Conservation (phyloP, 1,140 invertebrate genomes). For the Atta colombica region DNA sequence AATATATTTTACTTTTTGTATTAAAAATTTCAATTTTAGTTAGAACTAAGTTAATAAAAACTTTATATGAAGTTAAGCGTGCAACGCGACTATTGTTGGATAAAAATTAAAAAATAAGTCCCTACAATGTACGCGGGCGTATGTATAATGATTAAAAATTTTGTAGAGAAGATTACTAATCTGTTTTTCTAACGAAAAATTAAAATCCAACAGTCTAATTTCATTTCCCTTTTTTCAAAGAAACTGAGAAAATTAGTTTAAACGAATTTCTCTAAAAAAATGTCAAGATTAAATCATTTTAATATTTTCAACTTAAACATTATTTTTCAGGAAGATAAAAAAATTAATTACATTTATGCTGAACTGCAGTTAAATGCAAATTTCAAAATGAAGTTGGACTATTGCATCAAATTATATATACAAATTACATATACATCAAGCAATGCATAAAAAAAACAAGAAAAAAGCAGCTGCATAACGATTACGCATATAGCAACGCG, state of each 20-base stretch:
- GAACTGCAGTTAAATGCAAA: not conserved
- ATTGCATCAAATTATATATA: not conserved
- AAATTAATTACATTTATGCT: not conserved
- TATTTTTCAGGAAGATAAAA: too few species aligned
- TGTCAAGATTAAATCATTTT: not conserved
- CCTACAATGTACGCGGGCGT: not conserved
- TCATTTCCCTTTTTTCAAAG: not conserved
- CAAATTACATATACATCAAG: not conserved
- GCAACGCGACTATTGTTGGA: not conserved
- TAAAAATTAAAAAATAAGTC: slow-evolving; percentile 31
- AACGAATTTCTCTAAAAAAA: not conserved
- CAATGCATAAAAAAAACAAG: not conserved
- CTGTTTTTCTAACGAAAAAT: slow-evolving; percentile 17
- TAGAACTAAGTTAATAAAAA: slow-evolving; percentile 33
- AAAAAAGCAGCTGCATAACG: not conserved
- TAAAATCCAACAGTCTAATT: not conserved
- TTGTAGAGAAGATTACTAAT: slow-evolving; percentile 18
- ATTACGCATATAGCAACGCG: not conserved
- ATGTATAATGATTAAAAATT: not conserved
- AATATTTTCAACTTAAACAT: too few species aligned
- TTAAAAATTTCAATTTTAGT: slow-evolving; percentile 37
- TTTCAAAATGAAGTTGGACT: not conserved
- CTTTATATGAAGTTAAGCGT: slow-evolving; percentile 19
- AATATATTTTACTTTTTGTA: not conserved
- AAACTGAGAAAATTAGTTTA: not conserved